Conservation (phyloP, 92 coral and sea anemone genomes). For the Palythoa heliodiscus region DNA sequence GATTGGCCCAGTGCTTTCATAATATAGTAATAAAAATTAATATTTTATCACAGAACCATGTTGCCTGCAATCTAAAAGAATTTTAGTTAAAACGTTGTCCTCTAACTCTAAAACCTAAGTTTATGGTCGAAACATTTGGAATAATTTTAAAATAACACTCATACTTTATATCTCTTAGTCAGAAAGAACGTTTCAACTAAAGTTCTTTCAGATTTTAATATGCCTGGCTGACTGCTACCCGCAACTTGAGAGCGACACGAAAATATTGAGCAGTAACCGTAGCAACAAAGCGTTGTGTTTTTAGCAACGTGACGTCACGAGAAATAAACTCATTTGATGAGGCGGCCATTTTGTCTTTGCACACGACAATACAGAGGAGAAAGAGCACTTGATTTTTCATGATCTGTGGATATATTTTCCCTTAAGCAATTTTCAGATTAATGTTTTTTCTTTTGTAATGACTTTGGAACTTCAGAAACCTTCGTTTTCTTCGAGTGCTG, state of each 20-base stretch:
- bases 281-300: slow-evolving; percentile 69
- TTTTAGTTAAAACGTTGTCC: too few species aligned
- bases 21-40: too few species aligned
- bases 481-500: slow-evolving; percentile 33
- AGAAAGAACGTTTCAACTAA: too few species aligned
- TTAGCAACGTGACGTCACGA: slow-evolving; percentile 89
- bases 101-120: too few species aligned
- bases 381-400: neutral
- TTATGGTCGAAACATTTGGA: too few species aligned
- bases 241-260: slow-evolving; percentile 30
- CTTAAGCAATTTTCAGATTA: neutral
- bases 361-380: neutral
- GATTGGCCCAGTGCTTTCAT: too few species aligned
- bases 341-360: slow-evolving; percentile 24
- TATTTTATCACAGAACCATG: too few species aligned
- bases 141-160: too few species aligned
- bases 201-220: too few species aligned
- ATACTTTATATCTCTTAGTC: too few species aligned
- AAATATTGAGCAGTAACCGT: slow-evolving; percentile 61
- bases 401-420: neutral
- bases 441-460: slow-evolving; percentile 69
- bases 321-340: neutral
- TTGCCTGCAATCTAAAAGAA: too few species aligned
- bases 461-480: slow-evolving; percentile 87
- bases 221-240: neutral